These are phyloP conservation scores for Dynastes maya DNA, from an alignment of 2,888 invertebrate species.

Conservation along the genomic window DNA sequence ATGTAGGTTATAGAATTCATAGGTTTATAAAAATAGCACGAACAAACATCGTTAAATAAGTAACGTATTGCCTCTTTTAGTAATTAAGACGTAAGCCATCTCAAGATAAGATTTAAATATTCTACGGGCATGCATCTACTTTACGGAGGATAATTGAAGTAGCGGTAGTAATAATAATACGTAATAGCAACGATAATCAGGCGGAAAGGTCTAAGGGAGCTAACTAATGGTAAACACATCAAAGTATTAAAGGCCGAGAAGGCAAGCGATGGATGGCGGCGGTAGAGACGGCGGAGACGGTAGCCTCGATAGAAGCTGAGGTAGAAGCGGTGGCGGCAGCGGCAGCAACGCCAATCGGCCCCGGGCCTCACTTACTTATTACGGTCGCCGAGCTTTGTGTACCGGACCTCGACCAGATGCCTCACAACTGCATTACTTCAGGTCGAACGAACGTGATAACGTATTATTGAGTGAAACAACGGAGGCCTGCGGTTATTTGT, in stretches of 20 bases:
- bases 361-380: conserved; percentile 56
- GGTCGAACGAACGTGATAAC: conserved; percentile 68
- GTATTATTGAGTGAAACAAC: conserved; percentile 70
- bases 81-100: no score
- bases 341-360: conserved; percentile 27
- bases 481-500: conserved; percentile 67
- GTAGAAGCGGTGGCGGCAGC: conserved; percentile 47
- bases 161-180: conserved; percentile 38
- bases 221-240: conserved; percentile 60
- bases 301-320: conserved; percentile 41
- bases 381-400: conserved; percentile 55
- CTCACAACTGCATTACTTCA: conserved; percentile 69
- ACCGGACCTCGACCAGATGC: conserved; percentile 66
- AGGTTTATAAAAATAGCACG: no score
- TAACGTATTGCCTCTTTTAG: no score
- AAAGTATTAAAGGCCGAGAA: conserved; percentile 59
- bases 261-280: conserved; percentile 45
- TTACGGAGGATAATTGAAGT: conserved; percentile 21
- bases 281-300: conserved; percentile 29
- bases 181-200: conserved; percentile 50
- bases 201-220: conserved; percentile 49
- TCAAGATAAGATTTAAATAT: conserved; percentile 12
- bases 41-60: no score
- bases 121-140: conserved; percentile 8
- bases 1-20: no score